Evolutionary conservation across 2,797 vertebrate genomes (phyloP), one percentile per base, ranked within the genome.

Genomic region (Amazona finschi): DNA sequence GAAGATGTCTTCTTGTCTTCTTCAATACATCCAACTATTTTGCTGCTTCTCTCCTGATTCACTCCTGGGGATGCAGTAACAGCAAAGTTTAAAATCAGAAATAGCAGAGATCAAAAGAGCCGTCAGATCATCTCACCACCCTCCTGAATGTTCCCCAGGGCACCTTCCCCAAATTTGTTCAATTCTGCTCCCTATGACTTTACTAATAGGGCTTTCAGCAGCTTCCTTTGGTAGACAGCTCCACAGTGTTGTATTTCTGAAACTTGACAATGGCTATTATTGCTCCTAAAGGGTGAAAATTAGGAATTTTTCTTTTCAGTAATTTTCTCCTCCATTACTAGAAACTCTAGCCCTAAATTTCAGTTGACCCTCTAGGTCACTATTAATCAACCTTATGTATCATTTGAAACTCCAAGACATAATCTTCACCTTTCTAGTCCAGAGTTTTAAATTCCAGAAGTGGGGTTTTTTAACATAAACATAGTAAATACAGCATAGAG

Each of bases 321-420:
- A 92, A 94, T 96, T 95, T 95, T 96, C 90, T 93, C 81, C 88
- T 82, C 93, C 67, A 85, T 96, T 95, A 95, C 74, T 82, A 89
- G 94, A 96, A 96, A 96, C n/a, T 85, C 86, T 94, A 96, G 88
- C 88, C 71, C 64, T 93, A 89, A 95, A 96, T 95, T 95, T 95
- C 74, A 85, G 67, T 90, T 95, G 90, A 96, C 93, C 93, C 57
- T 36, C 44, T 60, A 88, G 93, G 90, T 94, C 92, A 89, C 84
- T 85, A 36, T 89, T 94, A 93, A 95, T 95, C 88, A 95, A 25
- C 18, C n/a, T 74, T 74, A 47, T 27, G 31, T 82, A 94, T 90
- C 57, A 82, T 94, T 95, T 95, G 88, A 96, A 96, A 96, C 33
- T 79, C 64, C 36, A 73, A 21, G 86, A 89, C 80, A 50, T 43